A percentile compares a stretch with the other conserved stretches of the same genome.
These are phyloP conservation scores for Rosalia funebris DNA, from an alignment of 2,888 invertebrate genomes.

Conservation along the genomic window DNA sequence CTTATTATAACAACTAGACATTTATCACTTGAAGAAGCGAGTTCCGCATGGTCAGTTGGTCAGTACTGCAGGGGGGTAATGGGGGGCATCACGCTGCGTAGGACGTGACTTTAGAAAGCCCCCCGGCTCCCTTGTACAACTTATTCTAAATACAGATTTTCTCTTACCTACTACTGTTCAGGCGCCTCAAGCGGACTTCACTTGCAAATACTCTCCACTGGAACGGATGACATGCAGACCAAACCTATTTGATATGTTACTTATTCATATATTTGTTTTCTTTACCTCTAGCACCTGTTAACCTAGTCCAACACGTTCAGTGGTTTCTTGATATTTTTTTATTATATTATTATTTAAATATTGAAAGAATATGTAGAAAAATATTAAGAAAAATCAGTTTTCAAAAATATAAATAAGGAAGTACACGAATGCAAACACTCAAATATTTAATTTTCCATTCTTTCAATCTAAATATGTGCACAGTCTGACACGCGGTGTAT, in stretches of 20 bases:
- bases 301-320: constrained; percentile 6
- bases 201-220: constrained; percentile 16
- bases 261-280: constrained; percentile 6
- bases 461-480: too few species aligned
- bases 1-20: constrained; percentile 35
- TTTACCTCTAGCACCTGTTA: constrained; percentile 8
- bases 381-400: too few species aligned
- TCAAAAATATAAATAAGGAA: too few species aligned
- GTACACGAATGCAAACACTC: too few species aligned
- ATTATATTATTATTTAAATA: too few species aligned
- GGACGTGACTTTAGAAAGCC: constrained; percentile 40
- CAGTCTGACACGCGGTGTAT: too few species aligned
- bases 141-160: constrained; percentile 26
- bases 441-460: too few species aligned
- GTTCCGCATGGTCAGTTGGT: constrained; percentile 54
- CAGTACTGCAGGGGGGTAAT: constrained; percentile 44
- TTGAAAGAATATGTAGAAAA: too few species aligned
- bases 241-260: constrained; percentile 15
- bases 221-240: constrained; percentile 17
- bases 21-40: constrained; percentile 49
- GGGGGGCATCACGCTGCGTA: constrained; percentile 38
- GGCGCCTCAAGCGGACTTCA: constrained; percentile 15
- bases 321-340: neutral
- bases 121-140: constrained; percentile 24
- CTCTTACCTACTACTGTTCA: constrained; percentile 28